Evolutionary conservation across 2,113 vertebrate genomes (phyloP), one percentile per base, ranked within the genome.

Genomic region (Dasypus novemcinctus): DNA sequence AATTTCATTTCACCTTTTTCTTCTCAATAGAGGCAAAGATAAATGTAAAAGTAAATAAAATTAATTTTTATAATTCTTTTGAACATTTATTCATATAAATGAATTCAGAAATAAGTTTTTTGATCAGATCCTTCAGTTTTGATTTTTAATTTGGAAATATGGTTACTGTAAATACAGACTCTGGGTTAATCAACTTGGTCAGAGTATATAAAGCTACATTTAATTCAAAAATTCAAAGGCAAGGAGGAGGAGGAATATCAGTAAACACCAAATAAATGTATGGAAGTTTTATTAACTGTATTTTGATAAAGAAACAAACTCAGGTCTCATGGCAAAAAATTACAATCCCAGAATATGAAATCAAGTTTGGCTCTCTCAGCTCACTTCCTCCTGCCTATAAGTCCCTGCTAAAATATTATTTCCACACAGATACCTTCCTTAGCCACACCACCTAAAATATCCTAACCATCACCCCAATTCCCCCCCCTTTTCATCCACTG

Each of bases 11-110:
- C 75, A 79, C 21, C 66, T 10, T 59, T 59, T 59, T 64, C 76
- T 69, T 88, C 71, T 95, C 49, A 97, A 69, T 69, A 93, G 84
- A 93, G 43, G 81, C 61, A 81, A 93, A 91, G 76, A 91, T 84
- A 90, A 43, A 83, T 81, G 2, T 59, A 36, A 59, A 92, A 92
- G 12, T 82, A 89, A 91, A 29, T 57, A 43, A 17, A 87, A 75
- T 36, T 80, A 49, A 72, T 69, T 90, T 94, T 90, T 75, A 83
- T 33, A 94, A 83, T 36, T 83, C 18, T 61, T 46, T 76, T 80
- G 33, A 38, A 36, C 41, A 97, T 76, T 95, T 80, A 90, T 61
- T 92, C 41, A 93, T 57, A 86, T 59, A 88, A 87, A 85, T 21
- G 80, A 88, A 90, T 23, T n/a, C 11, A 64, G 63, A 91, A 52